Conservation (phyloP, 2,113 vertebrate species). For the Eclectus roratus region DNA sequence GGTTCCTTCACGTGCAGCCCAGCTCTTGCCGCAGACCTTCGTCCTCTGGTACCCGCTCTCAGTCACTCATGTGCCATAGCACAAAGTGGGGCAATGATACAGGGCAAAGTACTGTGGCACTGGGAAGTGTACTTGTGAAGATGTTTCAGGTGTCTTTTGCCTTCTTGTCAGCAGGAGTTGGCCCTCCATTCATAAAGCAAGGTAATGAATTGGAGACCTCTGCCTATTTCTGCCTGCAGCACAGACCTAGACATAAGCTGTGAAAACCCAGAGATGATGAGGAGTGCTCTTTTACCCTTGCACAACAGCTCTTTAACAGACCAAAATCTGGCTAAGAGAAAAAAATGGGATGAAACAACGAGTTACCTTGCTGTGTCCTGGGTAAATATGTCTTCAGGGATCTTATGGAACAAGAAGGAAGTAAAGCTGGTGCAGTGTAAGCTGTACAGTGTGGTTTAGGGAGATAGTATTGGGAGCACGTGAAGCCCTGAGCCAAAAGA, state of each 20-base stretch:
- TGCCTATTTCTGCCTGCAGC: background rate
- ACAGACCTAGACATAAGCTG: background rate
- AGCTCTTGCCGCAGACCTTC: background rate
- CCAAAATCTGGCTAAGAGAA: background rate
- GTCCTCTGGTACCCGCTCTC: background rate
- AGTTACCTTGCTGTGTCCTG: background rate
- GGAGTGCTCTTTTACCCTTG: background rate
- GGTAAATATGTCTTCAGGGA: background rate
- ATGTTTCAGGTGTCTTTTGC: background rate
- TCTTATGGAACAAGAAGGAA: background rate
- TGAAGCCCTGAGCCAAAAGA: background rate
- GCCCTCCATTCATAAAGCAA: background rate
- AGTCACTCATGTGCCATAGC: accelerated
- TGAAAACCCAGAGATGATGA: background rate
- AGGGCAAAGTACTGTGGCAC: background rate
- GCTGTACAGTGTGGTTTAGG: background rate
- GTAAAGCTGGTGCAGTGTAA: background rate
- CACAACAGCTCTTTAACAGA: background rate
- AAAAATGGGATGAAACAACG: background rate
- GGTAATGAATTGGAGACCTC: background rate
- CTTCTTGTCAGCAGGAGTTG: background rate
- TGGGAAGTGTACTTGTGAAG: background rate
- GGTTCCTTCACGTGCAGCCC: accelerated
- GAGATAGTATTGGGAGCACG: background rate
- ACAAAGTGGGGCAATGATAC: background rate